Evolutionary conservation across 1,140 invertebrate species (phyloP).

Genomic region (Cyclargus thomasi): DNA sequence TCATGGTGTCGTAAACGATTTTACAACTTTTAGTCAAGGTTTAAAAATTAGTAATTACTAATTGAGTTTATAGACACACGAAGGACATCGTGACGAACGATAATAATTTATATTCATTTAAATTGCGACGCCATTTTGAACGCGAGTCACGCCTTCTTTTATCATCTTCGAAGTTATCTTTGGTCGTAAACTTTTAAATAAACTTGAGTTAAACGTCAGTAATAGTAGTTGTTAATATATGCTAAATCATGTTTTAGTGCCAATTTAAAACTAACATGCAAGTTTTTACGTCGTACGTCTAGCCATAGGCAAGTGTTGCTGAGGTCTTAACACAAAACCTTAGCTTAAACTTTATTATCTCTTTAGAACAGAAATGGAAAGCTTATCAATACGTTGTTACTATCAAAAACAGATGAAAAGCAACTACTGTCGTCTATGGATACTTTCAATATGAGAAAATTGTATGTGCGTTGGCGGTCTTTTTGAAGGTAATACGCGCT

Average conservation of each 20-base stretch:
- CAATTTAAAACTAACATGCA: conserved; percentile 15
- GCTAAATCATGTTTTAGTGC: background rate
- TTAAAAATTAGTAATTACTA: conserved; percentile 10
- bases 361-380: no score
- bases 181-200: conserved; percentile 9
- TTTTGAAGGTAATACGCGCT: no score
- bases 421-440: no score
- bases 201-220: conserved; percentile 4
- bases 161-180: conserved; percentile 19
- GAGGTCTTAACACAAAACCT: no score
- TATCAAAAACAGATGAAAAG: no score
- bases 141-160: conserved; percentile 35
- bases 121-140: conserved; percentile 31
- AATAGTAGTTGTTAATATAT: background rate
- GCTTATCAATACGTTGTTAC: no score
- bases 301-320: no score
- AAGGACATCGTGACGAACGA: conserved; percentile 24
- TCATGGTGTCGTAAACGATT: background rate
- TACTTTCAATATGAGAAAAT: no score
- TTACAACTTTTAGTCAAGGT: conserved; percentile 1
- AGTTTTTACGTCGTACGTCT: no score
- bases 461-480: no score
- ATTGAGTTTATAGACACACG: conserved; percentile 19
- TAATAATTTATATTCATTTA: conserved; percentile 24
- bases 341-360: no score